Conservation (phyloP, 1,140 invertebrate genomes). For the Penaeus indicus region DNA sequence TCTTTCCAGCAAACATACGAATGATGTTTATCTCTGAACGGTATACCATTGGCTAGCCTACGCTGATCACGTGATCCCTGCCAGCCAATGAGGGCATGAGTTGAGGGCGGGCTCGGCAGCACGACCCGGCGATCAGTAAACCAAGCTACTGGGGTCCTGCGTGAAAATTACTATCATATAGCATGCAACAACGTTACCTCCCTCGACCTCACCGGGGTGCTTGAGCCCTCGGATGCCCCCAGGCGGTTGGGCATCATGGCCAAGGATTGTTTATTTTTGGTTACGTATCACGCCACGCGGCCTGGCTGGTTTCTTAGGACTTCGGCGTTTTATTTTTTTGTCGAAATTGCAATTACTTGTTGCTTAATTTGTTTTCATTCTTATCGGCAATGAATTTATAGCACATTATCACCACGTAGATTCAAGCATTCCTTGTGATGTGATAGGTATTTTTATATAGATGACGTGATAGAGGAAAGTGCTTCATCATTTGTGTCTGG, state of each 20-base stretch:
- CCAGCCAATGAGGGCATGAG: constrained; percentile 47
- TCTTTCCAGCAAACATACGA: no score
- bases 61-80: constrained; percentile 50
- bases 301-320: no score
- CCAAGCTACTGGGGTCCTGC: constrained; percentile 49
- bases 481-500: no score
- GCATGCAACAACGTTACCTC: constrained; percentile 51
- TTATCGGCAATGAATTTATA: no score
- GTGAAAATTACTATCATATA: constrained; percentile 59
- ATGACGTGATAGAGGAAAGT: no score
- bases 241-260: constrained; percentile 2
- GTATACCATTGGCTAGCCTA: constrained; percentile 34
- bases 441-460: no score
- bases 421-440: no score
- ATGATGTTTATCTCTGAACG: background rate
- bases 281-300: no score
- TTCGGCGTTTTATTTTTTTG: no score
- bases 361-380: no score
- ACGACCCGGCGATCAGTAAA: constrained; percentile 58
- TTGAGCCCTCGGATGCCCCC: constrained; percentile 30
- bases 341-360: no score
- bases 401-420: no score
- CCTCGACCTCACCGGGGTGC: background rate
- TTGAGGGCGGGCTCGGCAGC: constrained; percentile 50
- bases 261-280: constrained; percentile 15